Base-by-base conservation (phyloP, 92 coral and sea anemone species). In the Parazoanthus atlanticus region DNA sequence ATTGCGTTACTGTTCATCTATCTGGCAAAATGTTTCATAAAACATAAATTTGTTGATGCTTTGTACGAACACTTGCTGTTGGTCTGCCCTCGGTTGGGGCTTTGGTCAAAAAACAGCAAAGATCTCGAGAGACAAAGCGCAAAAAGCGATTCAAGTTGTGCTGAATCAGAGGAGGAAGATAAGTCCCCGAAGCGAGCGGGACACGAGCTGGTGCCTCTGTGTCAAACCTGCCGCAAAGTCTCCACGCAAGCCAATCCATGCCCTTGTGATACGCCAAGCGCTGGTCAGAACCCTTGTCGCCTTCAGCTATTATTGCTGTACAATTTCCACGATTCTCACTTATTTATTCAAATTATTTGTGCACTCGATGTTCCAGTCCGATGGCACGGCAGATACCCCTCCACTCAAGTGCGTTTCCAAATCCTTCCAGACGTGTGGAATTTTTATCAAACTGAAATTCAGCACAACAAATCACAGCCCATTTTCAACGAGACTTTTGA, bases 401-500 rank as follows among this genome's bases (percentile, higher is more conserved):
- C 95, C 9, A 93, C 96, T 66, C 96, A 92, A 88, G 93, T 96
- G 67, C 94, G 96, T 74, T 89, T 94, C 29, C 98, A 96, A 72
- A 90, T 96, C 46, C 91, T 93, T 0, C 99, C 99, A 31, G 93
- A 89, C 88, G 91, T 89, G 23, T 91, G 91, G 78, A 82, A 90
- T 72, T 77, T 91, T 72, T 90, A 90, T 82, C 88, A 90, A 65
- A 96, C 99, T 6, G 93, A 90, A 69, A 88, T 95, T 31, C 94
- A 91, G 76, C 74, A 75, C 13, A 93, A 94, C 91, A 94, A 91
- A 34, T 90, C 90, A 21, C 93, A 92, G 84, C 99, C 99, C 17
- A 96, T 95, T 40, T 96, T 91, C 81, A 93, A 96, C 86, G 98
- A 96, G 86, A 89, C 98, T 23, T 91, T 92, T 72, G 99, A 95